phyloP scores from a whole-genome alignment of 2,797 vertebrate species.

The Rhynchonycteris naso region DNA sequence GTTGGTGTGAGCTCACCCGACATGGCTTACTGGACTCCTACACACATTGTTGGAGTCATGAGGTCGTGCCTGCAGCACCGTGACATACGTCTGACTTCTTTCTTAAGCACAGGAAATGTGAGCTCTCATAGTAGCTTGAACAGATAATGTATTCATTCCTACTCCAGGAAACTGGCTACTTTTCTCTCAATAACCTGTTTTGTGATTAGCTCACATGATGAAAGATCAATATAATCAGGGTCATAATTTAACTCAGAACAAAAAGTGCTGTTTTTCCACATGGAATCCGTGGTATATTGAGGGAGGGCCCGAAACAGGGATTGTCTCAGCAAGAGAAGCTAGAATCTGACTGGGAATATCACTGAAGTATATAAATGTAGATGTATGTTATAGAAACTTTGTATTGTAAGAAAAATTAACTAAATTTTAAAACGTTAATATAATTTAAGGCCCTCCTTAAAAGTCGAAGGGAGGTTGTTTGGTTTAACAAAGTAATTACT shows the following conservation, averaged over 20 bases:
- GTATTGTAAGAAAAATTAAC: neutral
- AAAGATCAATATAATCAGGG: neutral
- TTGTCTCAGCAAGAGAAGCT: neutral
- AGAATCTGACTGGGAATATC: neutral
- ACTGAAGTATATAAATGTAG: neutral
- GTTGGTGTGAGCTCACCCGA: too few species aligned
- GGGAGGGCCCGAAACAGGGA: neutral
- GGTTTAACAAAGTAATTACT: neutral
- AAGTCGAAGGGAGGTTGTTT: neutral
- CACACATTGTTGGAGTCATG: neutral
- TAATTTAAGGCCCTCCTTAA: neutral
- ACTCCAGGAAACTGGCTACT: neutral
- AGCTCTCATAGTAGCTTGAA: neutral
- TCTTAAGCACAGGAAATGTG: neutral
- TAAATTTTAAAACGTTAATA: neutral
- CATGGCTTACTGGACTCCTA: too few species aligned
- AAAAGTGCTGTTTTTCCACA: neutral
- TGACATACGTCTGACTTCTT: neutral
- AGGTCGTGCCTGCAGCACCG: rapidly evolving
- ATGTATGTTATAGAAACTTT: neutral
- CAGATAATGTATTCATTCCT: neutral
- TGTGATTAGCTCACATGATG: neutral
- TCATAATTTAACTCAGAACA: neutral
- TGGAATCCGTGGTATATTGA: neutral
- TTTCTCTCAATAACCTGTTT: neutral